Evolutionary conservation across 2,113 vertebrate species (phyloP), one percentile per base, ranked within the genome.

Genomic region (Pipa parva): DNA sequence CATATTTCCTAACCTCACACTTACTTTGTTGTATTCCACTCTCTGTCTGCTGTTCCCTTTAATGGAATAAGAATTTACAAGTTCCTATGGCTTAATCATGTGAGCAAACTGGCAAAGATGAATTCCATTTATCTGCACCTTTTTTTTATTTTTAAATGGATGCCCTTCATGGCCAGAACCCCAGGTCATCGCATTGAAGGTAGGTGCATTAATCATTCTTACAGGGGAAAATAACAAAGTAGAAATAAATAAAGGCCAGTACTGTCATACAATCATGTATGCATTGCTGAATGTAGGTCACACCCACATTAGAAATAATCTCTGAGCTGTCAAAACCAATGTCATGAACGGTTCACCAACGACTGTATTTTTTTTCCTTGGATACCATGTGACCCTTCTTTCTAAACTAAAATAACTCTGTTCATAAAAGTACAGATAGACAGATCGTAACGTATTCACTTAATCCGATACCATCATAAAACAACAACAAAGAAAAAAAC

Each of bases 131-230:
- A 84, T 87, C 85, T 87, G 83, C 81, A 0, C 76, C 85, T 84
- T 83, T 68, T 67, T 71, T 77, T 52, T 56, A 45, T 28, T 24
- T 54, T 72, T 69, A 49, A 79, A 67, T n/a, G 71, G 67, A 74
- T 80, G 83, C 84, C 82, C 83, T 87, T 89, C 83, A 87, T 86
- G 76, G 77, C 82, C 72, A 80, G 52, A 73, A 73, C 75, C 73
- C 74, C 73, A 80, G 79, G 85, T 81, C 83, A 84, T 52, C 50
- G 48, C 54, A 39, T 78, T 72, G 79, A 82, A 84, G 79, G 75
- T 78, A 83, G 81, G 12, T 0, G 68, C 84, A 87, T 89, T 88
- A 87, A 89, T 90, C 86, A 88, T 83, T 76, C 80, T 77, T 77
- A 61, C 61, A 51, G 22, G 72, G 51, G 27, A 71, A 84, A 80